These are phyloP conservation scores for Spodoptera littoralis DNA, from an alignment of 2,888 invertebrate species.

Conservation along the genomic window DNA sequence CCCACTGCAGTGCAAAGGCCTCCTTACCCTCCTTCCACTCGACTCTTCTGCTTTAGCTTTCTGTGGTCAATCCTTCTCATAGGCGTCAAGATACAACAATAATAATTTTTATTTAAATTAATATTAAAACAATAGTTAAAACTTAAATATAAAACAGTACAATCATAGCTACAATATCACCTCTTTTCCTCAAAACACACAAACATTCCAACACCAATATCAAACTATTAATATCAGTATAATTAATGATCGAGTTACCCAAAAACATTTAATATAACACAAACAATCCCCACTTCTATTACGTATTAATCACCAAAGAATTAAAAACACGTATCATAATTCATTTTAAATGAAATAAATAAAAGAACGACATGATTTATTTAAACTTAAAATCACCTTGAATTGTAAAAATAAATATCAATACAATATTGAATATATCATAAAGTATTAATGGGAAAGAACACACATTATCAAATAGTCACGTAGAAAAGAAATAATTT, in stretches of 20 bases:
- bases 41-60: too few relatives aligned
- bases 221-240: constrained; percentile 46
- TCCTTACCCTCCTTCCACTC: too few relatives aligned
- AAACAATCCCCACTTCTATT: constrained; percentile 44
- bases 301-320: constrained; percentile 51
- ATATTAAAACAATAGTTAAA: too few relatives aligned
- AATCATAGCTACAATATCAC: constrained; percentile 1
- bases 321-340: constrained; percentile 44
- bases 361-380: constrained; percentile 51
- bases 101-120: too few relatives aligned
- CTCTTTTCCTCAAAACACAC: constrained; percentile 22
- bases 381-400: constrained; percentile 47
- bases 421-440: constrained; percentile 57
- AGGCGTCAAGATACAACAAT: too few relatives aligned
- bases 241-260: constrained; percentile 41
- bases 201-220: constrained; percentile 32
- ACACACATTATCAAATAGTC: constrained; percentile 72
- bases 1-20: too few relatives aligned
- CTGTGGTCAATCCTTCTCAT: too few relatives aligned
- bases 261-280: constrained; percentile 49
- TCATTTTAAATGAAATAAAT: constrained; percentile 46
- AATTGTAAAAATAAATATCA: constrained; percentile 42
- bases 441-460: constrained; percentile 59
- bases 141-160: too few relatives aligned
- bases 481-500: constrained; percentile 79